These are phyloP conservation scores for Lasioglossum lativentre DNA, from an alignment of 2,888 invertebrate genomes.

Conservation along the genomic window DNA sequence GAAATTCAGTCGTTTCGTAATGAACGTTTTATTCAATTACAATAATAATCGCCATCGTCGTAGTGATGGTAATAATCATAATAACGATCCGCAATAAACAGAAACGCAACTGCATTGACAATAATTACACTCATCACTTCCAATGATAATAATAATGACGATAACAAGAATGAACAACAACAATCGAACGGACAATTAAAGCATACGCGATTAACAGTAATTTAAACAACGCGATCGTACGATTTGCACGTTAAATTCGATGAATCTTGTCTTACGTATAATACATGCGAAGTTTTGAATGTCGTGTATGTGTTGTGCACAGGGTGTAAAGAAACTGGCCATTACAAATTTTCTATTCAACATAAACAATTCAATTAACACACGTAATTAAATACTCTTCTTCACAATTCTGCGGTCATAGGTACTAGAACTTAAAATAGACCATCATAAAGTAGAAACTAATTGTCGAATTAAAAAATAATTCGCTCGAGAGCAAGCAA, in stretches of 20 bases:
- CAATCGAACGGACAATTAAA: slow-evolving; percentile 55
- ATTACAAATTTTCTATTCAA: neutral
- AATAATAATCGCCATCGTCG: slow-evolving; percentile 75
- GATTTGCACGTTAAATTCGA: slow-evolving; percentile 37
- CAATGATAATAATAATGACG: slow-evolving; percentile 29
- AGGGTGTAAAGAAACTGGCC: slow-evolving; percentile 12
- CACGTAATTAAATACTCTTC: neutral
- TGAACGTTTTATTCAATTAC: slow-evolving; percentile 81
- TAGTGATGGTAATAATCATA: slow-evolving; percentile 62
- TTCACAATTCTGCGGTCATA: neutral
- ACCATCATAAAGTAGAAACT: neutral
- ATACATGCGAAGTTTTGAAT: slow-evolving; percentile 27
- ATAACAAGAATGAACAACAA: slow-evolving; percentile 52
- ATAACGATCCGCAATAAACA: slow-evolving; percentile 33
- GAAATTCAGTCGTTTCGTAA: slow-evolving; percentile 54
- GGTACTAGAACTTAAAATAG: too few relatives aligned
- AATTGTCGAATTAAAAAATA: neutral
- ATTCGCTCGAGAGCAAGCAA: neutral
- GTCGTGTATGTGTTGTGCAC: slow-evolving; percentile 24
- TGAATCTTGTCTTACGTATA: slow-evolving; percentile 34
- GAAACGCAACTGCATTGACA: slow-evolving; percentile 21
- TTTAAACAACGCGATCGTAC: slow-evolving; percentile 44
- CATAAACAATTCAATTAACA: neutral
- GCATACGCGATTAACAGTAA: slow-evolving; percentile 45
- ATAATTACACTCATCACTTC: slow-evolving; percentile 19